Base-by-base conservation (phyloP, 1,140 invertebrate genomes). In the Cydia amplana region DNA sequence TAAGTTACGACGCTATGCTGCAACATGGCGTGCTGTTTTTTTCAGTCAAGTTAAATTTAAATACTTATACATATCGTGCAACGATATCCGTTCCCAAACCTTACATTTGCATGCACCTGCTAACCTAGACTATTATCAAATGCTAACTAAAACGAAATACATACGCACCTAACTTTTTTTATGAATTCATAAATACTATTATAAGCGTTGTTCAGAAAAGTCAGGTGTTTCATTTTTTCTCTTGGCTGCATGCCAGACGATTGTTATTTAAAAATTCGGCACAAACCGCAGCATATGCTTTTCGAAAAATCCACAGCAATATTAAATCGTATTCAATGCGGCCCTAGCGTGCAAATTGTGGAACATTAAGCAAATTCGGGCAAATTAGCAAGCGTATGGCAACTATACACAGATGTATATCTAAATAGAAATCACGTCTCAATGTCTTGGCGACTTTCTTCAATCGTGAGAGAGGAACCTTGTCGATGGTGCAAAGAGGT, bases 311-410 rank as follows among this genome's bases (percentile, higher is more conserved):
- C 63, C 72, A 77, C 74, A 72, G 63, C 36, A 76, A 80, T 51
- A 78, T 75, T 75, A 79, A 76, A 80, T 70, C 72, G 67, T 51
- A 75, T 75, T 76, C 78, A 86, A 80, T 77, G 49, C n/a, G 65
- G 75, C 77, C 77, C 77, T 76, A 78, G 80, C 79, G 80, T 80
- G 79, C 78, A 87, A 87, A 89, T 87, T 86, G 82, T 76, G 67
- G 78, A 74, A 80, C 81, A 87, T 89, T 87, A 87, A 85, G 81
- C 81, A 83, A 88, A 88, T 87, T 86, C 78, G 80, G 79, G 73
- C 79, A 86, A 87, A 87, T 86, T 88, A 87, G 82, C 75, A 79
- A 82, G 64, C 79, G 75, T 82, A 83, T 75, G 74, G 77, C 72
- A 77, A 60, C n/a, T 60, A 20, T 18, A 10, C 55, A 60, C 55